phyloP scores from a whole-genome alignment of 2,113 vertebrate species.

The Euleptes europaea region DNA sequence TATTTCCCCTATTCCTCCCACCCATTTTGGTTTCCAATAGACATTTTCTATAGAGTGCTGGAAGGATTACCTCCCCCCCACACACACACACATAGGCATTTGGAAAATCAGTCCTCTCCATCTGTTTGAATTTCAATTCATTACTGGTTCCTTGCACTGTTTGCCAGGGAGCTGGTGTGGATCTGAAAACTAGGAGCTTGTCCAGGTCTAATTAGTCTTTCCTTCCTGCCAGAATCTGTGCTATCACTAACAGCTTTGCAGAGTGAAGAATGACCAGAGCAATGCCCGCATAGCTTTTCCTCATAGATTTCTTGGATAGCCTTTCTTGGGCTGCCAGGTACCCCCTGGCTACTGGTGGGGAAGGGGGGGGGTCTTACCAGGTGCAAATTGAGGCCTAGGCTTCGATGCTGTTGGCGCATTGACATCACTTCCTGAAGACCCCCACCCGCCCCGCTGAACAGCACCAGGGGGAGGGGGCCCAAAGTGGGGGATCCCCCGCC shows the following conservation, averaged over 20 bases:
- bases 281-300: not conserved
- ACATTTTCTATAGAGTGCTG: not conserved
- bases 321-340: too few relatives aligned
- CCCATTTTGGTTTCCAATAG: not conserved
- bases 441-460: too few relatives aligned
- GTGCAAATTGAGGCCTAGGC: too few relatives aligned
- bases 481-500: too few relatives aligned
- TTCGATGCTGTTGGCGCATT: too few relatives aligned
- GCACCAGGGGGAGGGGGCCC: too few relatives aligned
- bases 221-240: not conserved
- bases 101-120: not conserved
- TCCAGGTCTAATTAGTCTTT: constrained; percentile 1
- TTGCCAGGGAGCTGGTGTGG: not conserved
- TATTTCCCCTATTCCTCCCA: not conserved
- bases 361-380: too few relatives aligned
- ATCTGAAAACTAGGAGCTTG: not conserved
- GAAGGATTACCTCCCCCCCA: not conserved
- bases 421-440: too few relatives aligned
- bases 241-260: not conserved
- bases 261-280: not conserved
- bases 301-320: too few relatives aligned
- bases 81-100: not conserved
- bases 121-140: not conserved
- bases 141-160: not conserved
- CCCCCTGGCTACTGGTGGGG: too few relatives aligned